phyloP scores from a whole-genome alignment of 2,797 vertebrate genomes.

The Pipistrellus nathusii region DNA sequence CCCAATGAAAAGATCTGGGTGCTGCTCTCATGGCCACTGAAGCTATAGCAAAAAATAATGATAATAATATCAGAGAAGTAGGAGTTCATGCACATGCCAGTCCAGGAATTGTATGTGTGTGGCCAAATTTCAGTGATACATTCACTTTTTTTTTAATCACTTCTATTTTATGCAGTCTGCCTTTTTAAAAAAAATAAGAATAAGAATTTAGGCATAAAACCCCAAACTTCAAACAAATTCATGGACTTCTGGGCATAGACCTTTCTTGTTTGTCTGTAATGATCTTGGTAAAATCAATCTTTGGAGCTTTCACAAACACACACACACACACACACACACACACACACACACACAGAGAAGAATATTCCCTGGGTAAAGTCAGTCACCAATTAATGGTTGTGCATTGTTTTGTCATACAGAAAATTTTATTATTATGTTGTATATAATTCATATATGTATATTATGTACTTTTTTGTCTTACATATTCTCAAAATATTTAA shows the following conservation, averaged over 20 bases:
- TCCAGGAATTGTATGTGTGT: background rate
- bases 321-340: too few species aligned
- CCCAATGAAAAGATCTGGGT: background rate
- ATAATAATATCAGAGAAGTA: background rate
- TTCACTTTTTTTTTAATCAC: background rate
- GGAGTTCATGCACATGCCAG: rapidly evolving
- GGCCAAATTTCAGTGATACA: background rate
- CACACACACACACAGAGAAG: too few species aligned
- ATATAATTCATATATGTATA: background rate
- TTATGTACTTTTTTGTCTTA: background rate
- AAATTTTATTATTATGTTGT: background rate
- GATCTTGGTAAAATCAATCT: slow-evolving; percentile 46
- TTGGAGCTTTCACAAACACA: background rate
- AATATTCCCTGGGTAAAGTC: slow-evolving; percentile 30
- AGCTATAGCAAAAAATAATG: background rate
- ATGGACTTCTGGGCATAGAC: background rate
- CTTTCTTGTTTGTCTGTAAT: slow-evolving; percentile 28
- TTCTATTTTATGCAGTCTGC: background rate
- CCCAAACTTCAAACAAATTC: slow-evolving; percentile 26
- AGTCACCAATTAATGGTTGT: background rate
- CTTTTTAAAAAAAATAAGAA: background rate
- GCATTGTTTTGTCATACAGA: background rate
- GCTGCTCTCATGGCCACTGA: background rate
- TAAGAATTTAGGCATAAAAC: slow-evolving; percentile 31
- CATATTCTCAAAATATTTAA: slow-evolving; percentile 45